A percentile compares a stretch with the other conserved stretches of the same genome.
phyloP scores from a whole-genome alignment of 2,113 vertebrate species.

The Calcarius ornatus region DNA sequence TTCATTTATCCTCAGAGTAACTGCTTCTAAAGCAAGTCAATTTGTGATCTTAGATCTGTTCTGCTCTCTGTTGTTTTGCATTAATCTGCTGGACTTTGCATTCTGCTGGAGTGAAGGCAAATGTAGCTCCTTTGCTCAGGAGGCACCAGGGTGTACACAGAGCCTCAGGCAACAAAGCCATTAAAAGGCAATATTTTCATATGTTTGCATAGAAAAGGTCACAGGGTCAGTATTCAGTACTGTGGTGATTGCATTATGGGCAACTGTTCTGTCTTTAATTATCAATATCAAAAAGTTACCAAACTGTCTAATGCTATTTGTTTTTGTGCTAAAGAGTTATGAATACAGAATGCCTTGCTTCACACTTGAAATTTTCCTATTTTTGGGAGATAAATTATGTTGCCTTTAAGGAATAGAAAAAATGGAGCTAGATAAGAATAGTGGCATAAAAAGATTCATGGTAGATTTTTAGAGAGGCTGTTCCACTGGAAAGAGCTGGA shows the following conservation, averaged over 20 bases:
- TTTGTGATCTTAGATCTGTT: background rate
- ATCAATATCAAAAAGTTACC: background rate
- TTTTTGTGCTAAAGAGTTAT: background rate
- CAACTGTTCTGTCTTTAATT: background rate
- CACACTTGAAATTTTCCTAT: background rate
- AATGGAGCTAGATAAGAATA: background rate
- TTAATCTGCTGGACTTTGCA: background rate
- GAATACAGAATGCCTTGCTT: background rate
- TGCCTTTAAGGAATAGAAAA: background rate
- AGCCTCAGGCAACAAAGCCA: background rate
- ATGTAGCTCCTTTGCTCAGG: background rate
- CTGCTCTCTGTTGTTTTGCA: background rate
- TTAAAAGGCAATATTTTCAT: conserved; percentile 8
- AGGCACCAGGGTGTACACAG: background rate
- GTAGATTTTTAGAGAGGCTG: background rate
- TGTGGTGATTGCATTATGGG: background rate
- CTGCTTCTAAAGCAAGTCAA: background rate
- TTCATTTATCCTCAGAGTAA: background rate
- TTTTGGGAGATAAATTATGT: background rate
- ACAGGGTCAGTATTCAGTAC: background rate
- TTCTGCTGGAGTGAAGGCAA: background rate
- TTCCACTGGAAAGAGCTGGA: background rate
- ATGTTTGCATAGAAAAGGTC: background rate
- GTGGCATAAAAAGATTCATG: background rate
- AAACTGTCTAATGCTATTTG: background rate